A percentile compares a stretch with the other conserved stretches of the same genome.
These are phyloP conservation scores for Riparia riparia DNA, from an alignment of 2,113 vertebrate species.

Conservation along the genomic window DNA sequence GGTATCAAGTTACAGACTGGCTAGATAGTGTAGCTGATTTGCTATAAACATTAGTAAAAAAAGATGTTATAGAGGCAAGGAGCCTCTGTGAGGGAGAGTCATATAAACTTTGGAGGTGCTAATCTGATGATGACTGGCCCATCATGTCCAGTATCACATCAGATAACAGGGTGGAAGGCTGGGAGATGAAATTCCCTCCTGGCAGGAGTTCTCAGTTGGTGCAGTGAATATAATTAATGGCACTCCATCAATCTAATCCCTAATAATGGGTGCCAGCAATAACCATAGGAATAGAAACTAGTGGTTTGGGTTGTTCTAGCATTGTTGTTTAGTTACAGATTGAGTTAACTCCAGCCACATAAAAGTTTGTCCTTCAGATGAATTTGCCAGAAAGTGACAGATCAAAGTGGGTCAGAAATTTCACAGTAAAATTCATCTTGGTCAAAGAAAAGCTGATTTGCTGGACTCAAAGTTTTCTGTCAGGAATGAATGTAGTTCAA, in stretches of 20 bases:
- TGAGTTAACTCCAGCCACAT: neutral
- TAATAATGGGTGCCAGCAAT: neutral
- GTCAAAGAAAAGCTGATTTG: neutral
- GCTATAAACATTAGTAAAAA: neutral
- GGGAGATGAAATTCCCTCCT: neutral
- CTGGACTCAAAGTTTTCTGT: neutral
- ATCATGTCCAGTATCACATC: neutral
- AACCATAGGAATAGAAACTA: neutral
- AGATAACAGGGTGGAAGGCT: neutral
- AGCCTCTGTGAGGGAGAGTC: neutral
- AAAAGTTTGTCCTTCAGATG: neutral
- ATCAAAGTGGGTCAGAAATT: neutral
- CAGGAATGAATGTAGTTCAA: neutral
- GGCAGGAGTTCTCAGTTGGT: neutral
- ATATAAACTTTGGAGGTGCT: neutral
- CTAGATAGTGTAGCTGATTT: neutral
- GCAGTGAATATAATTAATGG: neutral
- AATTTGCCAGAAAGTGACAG: neutral
- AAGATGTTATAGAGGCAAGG: neutral
- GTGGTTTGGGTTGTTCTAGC: neutral
- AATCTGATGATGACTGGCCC: neutral
- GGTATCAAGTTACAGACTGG: neutral
- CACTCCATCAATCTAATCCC: neutral
- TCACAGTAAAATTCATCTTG: neutral
- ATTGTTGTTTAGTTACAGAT: neutral